Evolutionary conservation across 30 jellyfish, hydroid and myxozoan genomes (phyloP).

Genomic region (Hydractinia echinata): DNA sequence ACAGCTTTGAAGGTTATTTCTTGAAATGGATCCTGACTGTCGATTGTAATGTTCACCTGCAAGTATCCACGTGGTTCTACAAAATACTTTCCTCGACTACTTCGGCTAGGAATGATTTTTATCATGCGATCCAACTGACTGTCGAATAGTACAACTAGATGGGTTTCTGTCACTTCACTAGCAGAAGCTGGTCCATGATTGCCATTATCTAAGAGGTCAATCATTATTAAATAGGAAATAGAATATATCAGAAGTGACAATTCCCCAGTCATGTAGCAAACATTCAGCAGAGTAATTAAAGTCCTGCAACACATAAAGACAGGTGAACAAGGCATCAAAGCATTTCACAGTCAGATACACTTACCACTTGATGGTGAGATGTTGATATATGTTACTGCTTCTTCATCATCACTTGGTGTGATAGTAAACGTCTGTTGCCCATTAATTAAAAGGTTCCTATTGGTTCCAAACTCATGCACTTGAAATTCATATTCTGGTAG

Average conservation of each 20-base stretch:
- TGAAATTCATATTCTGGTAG: constrained; percentile 75
- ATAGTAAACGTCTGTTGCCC: constrained; percentile 74
- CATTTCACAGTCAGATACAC: background rate
- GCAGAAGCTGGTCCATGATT: constrained; percentile 7
- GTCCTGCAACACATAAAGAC: too few relatives aligned
- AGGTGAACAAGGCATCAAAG: too few relatives aligned
- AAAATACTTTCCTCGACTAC: constrained; percentile 93
- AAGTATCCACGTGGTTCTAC: constrained; percentile 87
- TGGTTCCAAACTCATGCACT: constrained; percentile 86
- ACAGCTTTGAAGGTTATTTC: constrained; percentile 74
- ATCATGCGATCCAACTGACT: constrained; percentile 83
- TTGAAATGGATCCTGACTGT: constrained; percentile 85
- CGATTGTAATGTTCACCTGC: constrained; percentile 87
- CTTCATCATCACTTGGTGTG: constrained; percentile 68
- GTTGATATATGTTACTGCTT: constrained; percentile 43
- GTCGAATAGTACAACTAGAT: constrained; percentile 75
- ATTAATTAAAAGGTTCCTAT: constrained; percentile 67
- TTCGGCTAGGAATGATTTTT: constrained; percentile 76
- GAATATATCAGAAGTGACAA: too few relatives aligned
- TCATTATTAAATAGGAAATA: too few relatives aligned
- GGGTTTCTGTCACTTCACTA: constrained; percentile 45
- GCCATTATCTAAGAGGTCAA: background rate
- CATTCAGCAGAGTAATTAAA: too few relatives aligned
- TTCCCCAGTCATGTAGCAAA: too few relatives aligned
- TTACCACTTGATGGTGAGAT: constrained; percentile 39